phyloP scores from a whole-genome alignment of 2,888 invertebrate genomes.

The Dichetophora obliterata region DNA sequence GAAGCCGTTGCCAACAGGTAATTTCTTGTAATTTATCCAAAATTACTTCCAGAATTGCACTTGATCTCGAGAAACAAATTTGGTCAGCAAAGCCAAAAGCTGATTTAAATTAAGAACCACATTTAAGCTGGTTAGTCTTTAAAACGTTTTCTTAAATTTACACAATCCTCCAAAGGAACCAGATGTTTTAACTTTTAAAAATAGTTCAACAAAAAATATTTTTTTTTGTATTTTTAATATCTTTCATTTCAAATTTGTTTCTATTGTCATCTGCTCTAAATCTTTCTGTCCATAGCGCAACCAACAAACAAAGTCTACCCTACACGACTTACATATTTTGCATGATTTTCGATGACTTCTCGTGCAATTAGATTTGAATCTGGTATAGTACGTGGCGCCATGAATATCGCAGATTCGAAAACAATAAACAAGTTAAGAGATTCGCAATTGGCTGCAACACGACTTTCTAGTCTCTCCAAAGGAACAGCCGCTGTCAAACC shows the following conservation, averaged over 20 bases:
- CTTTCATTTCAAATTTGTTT: no score
- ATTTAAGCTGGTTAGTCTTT: conserved; percentile 3
- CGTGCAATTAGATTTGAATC: conserved; percentile 61
- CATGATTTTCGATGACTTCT: conserved; percentile 57
- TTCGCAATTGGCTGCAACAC: conserved; percentile 18
- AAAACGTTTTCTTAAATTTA: no score
- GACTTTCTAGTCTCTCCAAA: conserved; percentile 18
- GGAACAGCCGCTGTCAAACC: background rate
- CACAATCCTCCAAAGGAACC: no score
- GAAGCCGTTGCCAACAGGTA: conserved; percentile 50
- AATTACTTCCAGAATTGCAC: conserved; percentile 35
- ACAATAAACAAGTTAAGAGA: conserved; percentile 29
- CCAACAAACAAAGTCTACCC: background rate
- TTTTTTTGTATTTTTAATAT: no score
- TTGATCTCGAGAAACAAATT: background rate
- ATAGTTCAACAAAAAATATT: no score
- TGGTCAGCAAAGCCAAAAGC: background rate
- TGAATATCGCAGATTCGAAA: conserved; percentile 54
- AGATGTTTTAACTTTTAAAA: no score
- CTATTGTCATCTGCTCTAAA: no score
- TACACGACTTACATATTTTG: conserved; percentile 49
- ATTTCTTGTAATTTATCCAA: conserved; percentile 42
- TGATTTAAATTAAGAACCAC: conserved; percentile 32
- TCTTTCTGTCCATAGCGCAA: no score
- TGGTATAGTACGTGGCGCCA: conserved; percentile 59